Evolutionary conservation across 2,797 vertebrate genomes (phyloP).

Genomic region (Sardinella longiceps): DNA sequence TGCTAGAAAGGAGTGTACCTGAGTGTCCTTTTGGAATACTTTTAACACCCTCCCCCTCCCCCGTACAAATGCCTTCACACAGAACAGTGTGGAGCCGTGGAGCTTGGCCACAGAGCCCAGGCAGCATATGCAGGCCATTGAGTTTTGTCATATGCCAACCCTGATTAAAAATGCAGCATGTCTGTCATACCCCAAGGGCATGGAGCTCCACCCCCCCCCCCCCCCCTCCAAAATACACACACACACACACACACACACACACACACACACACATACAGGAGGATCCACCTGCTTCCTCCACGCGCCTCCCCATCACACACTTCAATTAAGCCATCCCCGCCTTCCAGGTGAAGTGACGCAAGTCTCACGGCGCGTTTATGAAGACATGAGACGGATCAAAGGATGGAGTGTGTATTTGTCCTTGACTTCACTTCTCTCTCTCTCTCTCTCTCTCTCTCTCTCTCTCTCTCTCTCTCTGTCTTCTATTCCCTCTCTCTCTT

Average conservation of each 20-base stretch:
- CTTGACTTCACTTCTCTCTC: slow-evolving; percentile 14
- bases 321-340: slow-evolving; percentile 12
- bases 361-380: background rate
- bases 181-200: slow-evolving; percentile 16
- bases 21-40: background rate
- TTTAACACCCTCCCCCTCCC: background rate
- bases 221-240: background rate
- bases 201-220: background rate
- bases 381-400: slow-evolving; percentile 1
- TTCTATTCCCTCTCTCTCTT: background rate
- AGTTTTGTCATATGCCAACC: slow-evolving; percentile 1
- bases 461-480: background rate
- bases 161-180: slow-evolving; percentile 21
- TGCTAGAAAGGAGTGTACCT: background rate
- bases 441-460: background rate
- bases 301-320: background rate
- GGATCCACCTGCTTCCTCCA: background rate
- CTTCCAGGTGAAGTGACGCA: slow-evolving; percentile 16
- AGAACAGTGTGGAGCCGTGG: background rate
- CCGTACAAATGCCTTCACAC: background rate
- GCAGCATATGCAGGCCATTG: background rate
- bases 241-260: slow-evolving; percentile 2
- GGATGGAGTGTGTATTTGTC: slow-evolving; percentile 15
- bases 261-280: background rate
- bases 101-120: background rate